A percentile compares a stretch with the other conserved stretches of the same genome.
Evolutionary conservation across 2,888 invertebrate genomes (phyloP).

Genomic region (Dione juno): DNA sequence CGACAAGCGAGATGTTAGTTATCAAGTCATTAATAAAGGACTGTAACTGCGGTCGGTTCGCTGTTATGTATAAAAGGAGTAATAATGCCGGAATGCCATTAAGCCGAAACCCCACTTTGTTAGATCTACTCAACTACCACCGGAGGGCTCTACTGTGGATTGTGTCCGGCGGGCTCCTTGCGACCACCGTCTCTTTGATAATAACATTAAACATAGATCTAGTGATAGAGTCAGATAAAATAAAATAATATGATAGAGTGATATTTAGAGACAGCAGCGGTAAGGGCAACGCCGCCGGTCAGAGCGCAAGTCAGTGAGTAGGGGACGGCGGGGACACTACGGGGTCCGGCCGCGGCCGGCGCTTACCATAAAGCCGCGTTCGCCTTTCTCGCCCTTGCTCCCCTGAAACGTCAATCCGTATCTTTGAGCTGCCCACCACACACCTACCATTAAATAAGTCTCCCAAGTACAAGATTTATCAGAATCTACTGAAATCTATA

Average conservation of each 20-base stretch:
- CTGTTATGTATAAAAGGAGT: not conserved
- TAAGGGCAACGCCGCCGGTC: not conserved
- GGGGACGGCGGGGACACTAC: conserved; percentile 35
- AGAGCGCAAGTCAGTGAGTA: conserved; percentile 5
- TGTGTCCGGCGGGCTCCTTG: conserved; percentile 8
- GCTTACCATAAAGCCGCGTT: conserved; percentile 89
- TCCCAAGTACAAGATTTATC: conserved; percentile 23
- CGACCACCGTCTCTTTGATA: conserved; percentile 26
- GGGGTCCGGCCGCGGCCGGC: conserved; percentile 42
- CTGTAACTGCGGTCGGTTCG: conserved; percentile 6
- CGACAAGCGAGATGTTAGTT: conserved; percentile 1
- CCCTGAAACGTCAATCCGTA: conserved; percentile 83
- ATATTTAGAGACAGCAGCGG: conserved; percentile 11
- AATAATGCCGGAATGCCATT: conserved; percentile 4
- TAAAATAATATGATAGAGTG: not conserved
- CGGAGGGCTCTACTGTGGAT: conserved; percentile 17
- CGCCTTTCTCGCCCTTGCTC: conserved; percentile 89
- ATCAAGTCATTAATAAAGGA: not conserved
- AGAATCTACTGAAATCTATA: not conserved
- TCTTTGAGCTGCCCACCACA: conserved; percentile 30
- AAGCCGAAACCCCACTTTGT: not conserved
- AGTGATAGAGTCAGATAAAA: not conserved
- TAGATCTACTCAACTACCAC: conserved; percentile 4
- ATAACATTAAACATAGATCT: not conserved
- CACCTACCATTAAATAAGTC: conserved; percentile 14